Percentiles rank a stretch among this genome's conserved stretches.
Evolutionary conservation across 92 coral and sea anemone species (phyloP).

Genomic region (Heliopora coerulea): DNA sequence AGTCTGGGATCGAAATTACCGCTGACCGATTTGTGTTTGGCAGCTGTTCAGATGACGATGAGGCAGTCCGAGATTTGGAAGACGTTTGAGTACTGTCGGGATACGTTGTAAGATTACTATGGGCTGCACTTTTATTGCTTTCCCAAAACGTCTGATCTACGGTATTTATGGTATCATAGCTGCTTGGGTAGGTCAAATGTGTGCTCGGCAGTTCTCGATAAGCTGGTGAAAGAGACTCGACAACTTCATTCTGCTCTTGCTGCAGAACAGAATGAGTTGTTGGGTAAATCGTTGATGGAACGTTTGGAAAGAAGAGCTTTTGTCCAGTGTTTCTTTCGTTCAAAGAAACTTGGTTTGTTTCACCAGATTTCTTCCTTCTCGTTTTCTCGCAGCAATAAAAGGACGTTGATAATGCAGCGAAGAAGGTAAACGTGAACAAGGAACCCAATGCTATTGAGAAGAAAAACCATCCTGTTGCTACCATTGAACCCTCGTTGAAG

Average conservation of each 20-base stretch:
- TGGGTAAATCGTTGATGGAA: constrained; percentile 57
- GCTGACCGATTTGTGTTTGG: not conserved
- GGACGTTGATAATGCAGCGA: constrained; percentile 30
- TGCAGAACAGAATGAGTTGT: constrained; percentile 74
- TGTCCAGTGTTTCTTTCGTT: constrained; percentile 15
- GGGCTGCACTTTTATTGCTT: not conserved
- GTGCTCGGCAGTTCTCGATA: constrained; percentile 70
- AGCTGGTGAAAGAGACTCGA: constrained; percentile 78
- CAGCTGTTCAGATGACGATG: not conserved
- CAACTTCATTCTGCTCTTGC: constrained; percentile 92
- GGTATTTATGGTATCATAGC: not conserved
- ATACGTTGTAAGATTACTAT: not conserved
- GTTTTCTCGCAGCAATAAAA: constrained; percentile 35
- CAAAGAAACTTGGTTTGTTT: not conserved
- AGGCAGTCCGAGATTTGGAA: not conserved
- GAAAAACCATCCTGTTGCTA: constrained; percentile 27
- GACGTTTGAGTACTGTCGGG: not conserved
- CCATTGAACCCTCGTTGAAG: not conserved
- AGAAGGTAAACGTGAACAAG: constrained; percentile 20
- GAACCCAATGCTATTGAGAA: constrained; percentile 31
- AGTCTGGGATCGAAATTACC: not conserved
- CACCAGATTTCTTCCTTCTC: not conserved
- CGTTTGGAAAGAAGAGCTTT: constrained; percentile 59
- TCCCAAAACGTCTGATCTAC: not conserved
- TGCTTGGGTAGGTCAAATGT: constrained; percentile 10